Evolutionary conservation across 2,888 invertebrate genomes (phyloP), one percentile per base, ranked within the genome.

Genomic region (Cantharis rufa): DNA sequence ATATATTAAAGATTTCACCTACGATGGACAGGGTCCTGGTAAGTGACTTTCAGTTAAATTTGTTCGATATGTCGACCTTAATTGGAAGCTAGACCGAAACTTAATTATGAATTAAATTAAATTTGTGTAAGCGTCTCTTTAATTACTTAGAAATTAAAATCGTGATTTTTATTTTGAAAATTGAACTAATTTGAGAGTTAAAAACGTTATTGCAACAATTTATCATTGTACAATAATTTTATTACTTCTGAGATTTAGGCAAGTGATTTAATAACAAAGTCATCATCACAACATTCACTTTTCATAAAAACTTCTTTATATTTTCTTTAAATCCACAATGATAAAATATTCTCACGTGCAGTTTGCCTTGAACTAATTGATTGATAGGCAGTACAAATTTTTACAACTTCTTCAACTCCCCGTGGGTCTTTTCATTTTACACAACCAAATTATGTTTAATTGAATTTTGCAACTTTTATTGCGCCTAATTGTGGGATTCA

Each of bases 1-100:
- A 76, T 95, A 94, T 89, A 91, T 97, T 83, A 93, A 95, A 87
- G 94, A 95, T 89, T 96, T 97, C 89, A 94, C 93, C 81, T 97
- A 97, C 87, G 97, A 97, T 85, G 97, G 97, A 76, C 94, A 95
- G 88, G 97, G 96, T 70, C 96, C 97, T 87, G 94, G 96, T 96
- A 85, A 85, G 84, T 78, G 15, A 63, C 32, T 32, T 32, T 13
- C 13, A 32, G 5, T 32, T 28, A 10, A 48, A 48, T n/a, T 7
- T 48, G 7, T 48, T 48, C 7, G 48, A 48, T 48, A 48, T 48
- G n/a, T n/a, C n/a, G 48, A n/a, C 48, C 48, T 48, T 48, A 48
- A 48, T 48, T 48, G 13, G n/a, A 48, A n/a, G n/a, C 48, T n/a
- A 48, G 7, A n/a, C n/a, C n/a, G 48, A 48, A 48, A 48, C 7